Evolutionary conservation across 2,113 vertebrate species (phyloP).

Genomic region (Furnarius figulus): DNA sequence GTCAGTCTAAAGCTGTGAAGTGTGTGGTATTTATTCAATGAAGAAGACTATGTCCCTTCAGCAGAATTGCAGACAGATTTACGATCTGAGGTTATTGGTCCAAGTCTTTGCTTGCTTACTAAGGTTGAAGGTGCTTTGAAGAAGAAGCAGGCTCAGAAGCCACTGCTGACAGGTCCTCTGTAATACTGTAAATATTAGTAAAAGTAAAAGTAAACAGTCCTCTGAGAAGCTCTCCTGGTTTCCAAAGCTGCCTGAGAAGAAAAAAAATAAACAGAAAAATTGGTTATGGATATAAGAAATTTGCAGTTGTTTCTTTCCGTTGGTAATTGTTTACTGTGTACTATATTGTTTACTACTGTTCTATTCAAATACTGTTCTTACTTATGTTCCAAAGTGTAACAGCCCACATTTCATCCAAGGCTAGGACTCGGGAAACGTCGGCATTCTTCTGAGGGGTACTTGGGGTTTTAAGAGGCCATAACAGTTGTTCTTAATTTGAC

Average conservation of each 20-base stretch:
- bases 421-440: not conserved
- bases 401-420: not conserved
- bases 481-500: not conserved
- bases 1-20: not conserved
- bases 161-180: not conserved
- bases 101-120: constrained; percentile 1
- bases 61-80: not conserved
- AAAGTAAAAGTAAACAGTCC: not conserved
- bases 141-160: not conserved
- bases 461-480: not conserved
- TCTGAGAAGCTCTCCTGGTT: not conserved
- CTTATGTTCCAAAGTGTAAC: not conserved
- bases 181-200: not conserved
- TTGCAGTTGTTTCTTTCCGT: not conserved
- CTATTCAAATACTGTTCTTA: not conserved
- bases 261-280: not conserved
- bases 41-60: not conserved
- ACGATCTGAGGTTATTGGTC: not conserved
- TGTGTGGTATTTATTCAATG: not conserved
- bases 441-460: not conserved
- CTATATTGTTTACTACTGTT: not conserved
- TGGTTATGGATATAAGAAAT: not conserved
- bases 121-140: not conserved
- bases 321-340: not conserved
- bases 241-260: not conserved